Evolutionary conservation across 2,888 invertebrate genomes (phyloP), one percentile per base, ranked within the genome.

Genomic region (Drosophila formosana): DNA sequence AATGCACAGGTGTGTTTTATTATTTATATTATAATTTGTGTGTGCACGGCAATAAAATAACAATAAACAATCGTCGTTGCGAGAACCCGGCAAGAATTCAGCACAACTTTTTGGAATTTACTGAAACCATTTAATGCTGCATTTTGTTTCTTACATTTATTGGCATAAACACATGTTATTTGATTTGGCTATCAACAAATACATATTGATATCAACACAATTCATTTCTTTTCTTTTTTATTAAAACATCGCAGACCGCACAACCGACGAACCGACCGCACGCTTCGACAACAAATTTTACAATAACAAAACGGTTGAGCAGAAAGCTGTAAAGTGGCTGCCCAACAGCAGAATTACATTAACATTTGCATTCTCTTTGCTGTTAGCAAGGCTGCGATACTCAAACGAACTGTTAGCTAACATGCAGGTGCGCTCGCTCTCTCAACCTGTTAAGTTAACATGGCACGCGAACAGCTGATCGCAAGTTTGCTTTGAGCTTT

Each of bases 141-240:
- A 4, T 45, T 62, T 7, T 51, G 45, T 60, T 78, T 62, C 78
- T 69, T 74, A 78, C 74, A 63, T 50, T 74, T 58, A 78, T 67
- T 52, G 47, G 43, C 45, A 34, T 49, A 67, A 47, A 56, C 62
- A 78, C 68, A 60, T 37, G 51, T 53, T 75, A 58, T 53, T 75
- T 68, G 49, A 30, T 30, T 53, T 70, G 64, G 63, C 43, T 61
- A 64, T 67, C 60, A 66, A 61, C 60, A 74, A 74, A 74, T 65
- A 68, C 60, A 61, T 56, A 56, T 63, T 32, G 46, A 53, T 39
- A 63, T 63, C 56, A 69, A 61, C 64, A 75, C 72, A 18, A 18
- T 78, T 57, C 50, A 43, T 49, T 63, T 62, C 50, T 37, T 11
- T 37, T 37, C n/a, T 37, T n/a, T 37, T n/a, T 37, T 11, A 1